phyloP scores from a whole-genome alignment of 2,888 invertebrate genomes.

The Cinara cedri region DNA sequence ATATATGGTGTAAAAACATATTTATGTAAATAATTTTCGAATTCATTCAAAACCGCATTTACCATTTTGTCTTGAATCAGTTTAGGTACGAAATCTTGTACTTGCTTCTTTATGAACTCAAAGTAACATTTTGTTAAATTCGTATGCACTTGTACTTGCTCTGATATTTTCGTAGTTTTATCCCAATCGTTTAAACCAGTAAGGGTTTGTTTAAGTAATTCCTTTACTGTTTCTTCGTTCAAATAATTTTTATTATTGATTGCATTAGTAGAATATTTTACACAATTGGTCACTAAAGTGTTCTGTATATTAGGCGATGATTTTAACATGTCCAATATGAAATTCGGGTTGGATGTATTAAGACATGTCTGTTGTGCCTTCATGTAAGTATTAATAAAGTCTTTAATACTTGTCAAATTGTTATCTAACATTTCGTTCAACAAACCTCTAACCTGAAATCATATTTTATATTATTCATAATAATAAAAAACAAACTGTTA shows the following conservation, averaged over 20 bases:
- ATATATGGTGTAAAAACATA: slow-evolving; percentile 20
- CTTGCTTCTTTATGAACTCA: too few relatives aligned
- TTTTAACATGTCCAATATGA: slow-evolving; percentile 5
- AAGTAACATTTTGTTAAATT: too few relatives aligned
- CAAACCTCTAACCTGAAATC: background rate
- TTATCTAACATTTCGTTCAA: background rate
- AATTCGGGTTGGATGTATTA: slow-evolving; percentile 1
- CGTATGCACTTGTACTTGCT: background rate
- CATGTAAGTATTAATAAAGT: slow-evolving; percentile 16
- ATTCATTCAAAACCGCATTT: background rate
- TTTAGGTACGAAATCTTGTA: slow-evolving; percentile 14
- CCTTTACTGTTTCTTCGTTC: background rate
- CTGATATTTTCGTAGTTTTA: background rate
- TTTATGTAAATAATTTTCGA: background rate
- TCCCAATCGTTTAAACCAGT: background rate
- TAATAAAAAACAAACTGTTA: too few relatives aligned
- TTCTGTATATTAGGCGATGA: background rate
- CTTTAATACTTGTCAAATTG: slow-evolving; percentile 1
- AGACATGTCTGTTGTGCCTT: slow-evolving; percentile 4
- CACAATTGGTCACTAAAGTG: background rate
- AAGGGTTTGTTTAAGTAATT: too few relatives aligned
- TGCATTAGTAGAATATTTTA: background rate
- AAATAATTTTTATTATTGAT: background rate
- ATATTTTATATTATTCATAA: background rate
- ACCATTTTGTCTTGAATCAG: slow-evolving; percentile 13